Percentiles rank a stretch among this genome's conserved stretches.
phyloP scores from a whole-genome alignment of 1,140 invertebrate genomes.

The Propsilocerus akamusi region DNA sequence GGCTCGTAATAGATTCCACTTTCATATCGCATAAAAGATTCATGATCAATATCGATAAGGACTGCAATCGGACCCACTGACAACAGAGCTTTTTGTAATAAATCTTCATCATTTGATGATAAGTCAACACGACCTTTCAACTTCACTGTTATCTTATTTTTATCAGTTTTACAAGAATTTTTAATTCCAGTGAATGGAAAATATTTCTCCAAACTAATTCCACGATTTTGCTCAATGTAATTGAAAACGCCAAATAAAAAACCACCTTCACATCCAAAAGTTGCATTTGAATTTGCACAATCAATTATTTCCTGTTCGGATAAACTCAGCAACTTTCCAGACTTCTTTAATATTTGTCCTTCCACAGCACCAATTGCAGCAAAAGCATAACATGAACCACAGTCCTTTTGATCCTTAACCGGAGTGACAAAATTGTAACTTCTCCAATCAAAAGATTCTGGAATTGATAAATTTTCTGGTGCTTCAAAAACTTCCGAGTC shows the following conservation, averaged over 20 bases:
- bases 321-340: conserved; percentile 70
- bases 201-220: not conserved
- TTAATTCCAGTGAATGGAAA: not conserved
- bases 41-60: conserved; percentile 57
- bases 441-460: too few relatives aligned
- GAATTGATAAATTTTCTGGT: too few relatives aligned
- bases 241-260: not conserved
- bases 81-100: not conserved
- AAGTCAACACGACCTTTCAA: not conserved
- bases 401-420: too few relatives aligned
- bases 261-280: not conserved
- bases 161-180: not conserved
- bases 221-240: not conserved
- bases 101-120: not conserved
- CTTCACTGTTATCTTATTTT: not conserved
- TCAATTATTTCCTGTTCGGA: conserved; percentile 27
- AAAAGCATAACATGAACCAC: conserved; percentile 96
- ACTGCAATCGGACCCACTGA: conserved; percentile 18
- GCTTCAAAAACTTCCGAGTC: too few relatives aligned
- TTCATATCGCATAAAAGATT: conserved; percentile 60
- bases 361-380: conserved; percentile 84
- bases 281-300: not conserved
- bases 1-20: conserved; percentile 28
- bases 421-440: too few relatives aligned
- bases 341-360: conserved; percentile 82